Evolutionary conservation across 2,113 vertebrate genomes (phyloP).

Genomic region (Hymenochirus boettgeri): DNA sequence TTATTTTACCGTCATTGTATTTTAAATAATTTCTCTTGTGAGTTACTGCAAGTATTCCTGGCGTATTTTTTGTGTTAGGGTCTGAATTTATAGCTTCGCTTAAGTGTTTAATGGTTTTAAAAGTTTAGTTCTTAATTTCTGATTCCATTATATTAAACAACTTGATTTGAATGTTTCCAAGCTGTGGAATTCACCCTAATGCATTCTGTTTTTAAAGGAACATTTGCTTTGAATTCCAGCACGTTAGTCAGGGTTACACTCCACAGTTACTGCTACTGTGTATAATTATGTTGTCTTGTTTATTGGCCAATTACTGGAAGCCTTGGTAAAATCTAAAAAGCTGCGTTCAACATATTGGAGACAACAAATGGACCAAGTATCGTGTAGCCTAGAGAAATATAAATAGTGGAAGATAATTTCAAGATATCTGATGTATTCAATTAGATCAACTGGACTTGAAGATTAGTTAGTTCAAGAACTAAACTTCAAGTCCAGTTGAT

Average conservation of each 20-base stretch:
- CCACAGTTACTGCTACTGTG: slow-evolving; percentile 17
- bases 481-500: too few relatives aligned
- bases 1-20: slow-evolving; percentile 46
- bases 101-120: slow-evolving; percentile 17
- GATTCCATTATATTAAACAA: neutral
- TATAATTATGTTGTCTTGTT: slow-evolving; percentile 19
- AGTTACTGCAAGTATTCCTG: slow-evolving; percentile 10
- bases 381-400: too few relatives aligned
- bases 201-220: slow-evolving; percentile 14
- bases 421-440: too few relatives aligned
- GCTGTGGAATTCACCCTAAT: slow-evolving; percentile 2
- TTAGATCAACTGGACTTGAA: too few relatives aligned
- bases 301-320: slow-evolving; percentile 23
- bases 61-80: neutral
- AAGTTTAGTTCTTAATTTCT: slow-evolving; percentile 22
- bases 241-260: slow-evolving; percentile 12
- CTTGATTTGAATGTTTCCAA: slow-evolving; percentile 17
- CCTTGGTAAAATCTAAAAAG: too few relatives aligned
- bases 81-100: slow-evolving; percentile 15
- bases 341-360: too few relatives aligned
- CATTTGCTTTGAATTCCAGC: slow-evolving; percentile 10
- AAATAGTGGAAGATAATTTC: too few relatives aligned
- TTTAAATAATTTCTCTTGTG: slow-evolving; percentile 42
- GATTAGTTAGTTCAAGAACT: too few relatives aligned
- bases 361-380: too few relatives aligned